These are phyloP conservation scores for Sebastes baramenuke DNA, from an alignment of 2,797 vertebrate genomes.

Conservation along the genomic window DNA sequence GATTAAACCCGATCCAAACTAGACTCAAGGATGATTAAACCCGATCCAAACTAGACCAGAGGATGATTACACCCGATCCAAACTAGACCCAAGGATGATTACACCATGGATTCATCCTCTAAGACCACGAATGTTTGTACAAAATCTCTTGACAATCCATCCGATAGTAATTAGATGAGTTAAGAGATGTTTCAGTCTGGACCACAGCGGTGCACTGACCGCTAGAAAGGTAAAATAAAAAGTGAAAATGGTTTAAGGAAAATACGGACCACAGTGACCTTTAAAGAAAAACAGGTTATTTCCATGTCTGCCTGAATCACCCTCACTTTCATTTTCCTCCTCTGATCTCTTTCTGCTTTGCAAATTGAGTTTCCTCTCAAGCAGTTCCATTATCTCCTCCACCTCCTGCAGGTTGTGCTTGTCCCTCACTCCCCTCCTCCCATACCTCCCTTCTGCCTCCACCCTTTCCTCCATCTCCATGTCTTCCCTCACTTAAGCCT, in stretches of 20 bases:
- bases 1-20: no score
- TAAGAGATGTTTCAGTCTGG: neutral
- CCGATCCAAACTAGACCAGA: no score
- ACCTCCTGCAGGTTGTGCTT: conserved; percentile 21
- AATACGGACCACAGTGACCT: neutral
- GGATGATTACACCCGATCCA: no score
- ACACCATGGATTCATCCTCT: no score
- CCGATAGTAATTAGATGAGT: neutral
- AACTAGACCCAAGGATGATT: rapidly evolving
- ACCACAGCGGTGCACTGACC: neutral
- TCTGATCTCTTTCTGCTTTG: conserved; percentile 4
- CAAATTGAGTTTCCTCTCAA: conserved; percentile 49
- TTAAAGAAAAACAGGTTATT: neutral
- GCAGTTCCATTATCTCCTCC: conserved; percentile 50
- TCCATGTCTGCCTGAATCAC: neutral
- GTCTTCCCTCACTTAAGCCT: conserved; percentile 22
- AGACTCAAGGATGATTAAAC: no score
- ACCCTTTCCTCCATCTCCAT: conserved; percentile 15
- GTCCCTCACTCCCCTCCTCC: neutral
- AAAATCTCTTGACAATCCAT: no score
- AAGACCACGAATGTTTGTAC: no score
- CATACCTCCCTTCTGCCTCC: neutral
- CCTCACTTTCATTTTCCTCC: neutral
- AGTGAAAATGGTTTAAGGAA: no score
- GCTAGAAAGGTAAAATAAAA: no score